Base-by-base conservation (phyloP, 2,113 vertebrate genomes). In the Haemorhous mexicanus region DNA sequence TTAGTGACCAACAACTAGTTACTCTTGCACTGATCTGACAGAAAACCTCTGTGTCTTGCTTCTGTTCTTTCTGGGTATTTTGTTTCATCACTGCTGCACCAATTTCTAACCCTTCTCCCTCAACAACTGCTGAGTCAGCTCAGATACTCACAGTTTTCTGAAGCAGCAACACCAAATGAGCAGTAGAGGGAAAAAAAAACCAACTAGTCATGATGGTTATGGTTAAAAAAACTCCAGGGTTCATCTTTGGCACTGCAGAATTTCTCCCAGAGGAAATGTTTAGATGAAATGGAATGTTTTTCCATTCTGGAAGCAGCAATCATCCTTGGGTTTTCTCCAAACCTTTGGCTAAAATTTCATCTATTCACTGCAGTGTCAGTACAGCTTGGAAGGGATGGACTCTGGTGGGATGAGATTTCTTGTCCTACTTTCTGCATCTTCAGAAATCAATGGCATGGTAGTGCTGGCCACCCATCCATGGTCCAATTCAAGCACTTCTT, bases 311-410 rank as follows among this genome's bases (percentile, higher is more conserved):
- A 78, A 89, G 37, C 69, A 87, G 37, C 16, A 56, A 75, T 75
- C 73, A 78, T 89, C 49, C 84, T 90, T 94, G 82, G 37, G 33
- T 62, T 89, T 87, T 61, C 69, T 82, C 44, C 66, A 84, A 27
- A 33, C 56, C 37, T 81, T 47, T 69, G 66, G 30, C 55, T 86
- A 28, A 74, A 84, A 70, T 50, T 46, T 73, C 13, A 22, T 73
- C 64, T 75, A 3, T 82, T 89, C 21, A 33, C 49, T 41, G 69
- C 56, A 67, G 5, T 11, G 20, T 23, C 26, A 66, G 52, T 20
- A 37, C 27, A 37, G 56, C 41, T 74, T 61, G 6, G 67, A 50
- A 87, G 64, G 44, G 9, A n/a, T 56, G 21, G 39, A 16, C 30
- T 89, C 24, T 24, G 19, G 8, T 44, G 30, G 18, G 47, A 35